These are phyloP conservation scores for Otus sunia DNA, from an alignment of 2,113 vertebrate species.

Conservation along the genomic window DNA sequence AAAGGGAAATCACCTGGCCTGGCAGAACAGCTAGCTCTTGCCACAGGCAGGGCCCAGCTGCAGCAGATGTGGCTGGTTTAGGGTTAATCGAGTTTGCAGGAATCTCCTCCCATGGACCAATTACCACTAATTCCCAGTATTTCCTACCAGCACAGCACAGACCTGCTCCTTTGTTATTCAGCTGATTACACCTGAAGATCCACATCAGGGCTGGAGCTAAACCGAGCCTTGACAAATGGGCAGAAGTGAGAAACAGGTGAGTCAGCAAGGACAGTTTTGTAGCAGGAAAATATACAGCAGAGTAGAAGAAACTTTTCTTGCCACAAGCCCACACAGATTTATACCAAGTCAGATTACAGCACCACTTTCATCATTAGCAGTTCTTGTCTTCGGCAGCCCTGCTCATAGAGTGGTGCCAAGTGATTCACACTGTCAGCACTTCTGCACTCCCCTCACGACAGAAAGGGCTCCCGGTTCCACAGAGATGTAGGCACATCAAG, in stretches of 20 bases:
- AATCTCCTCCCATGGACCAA: background rate
- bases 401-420: background rate
- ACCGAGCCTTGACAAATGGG: background rate
- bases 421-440: background rate
- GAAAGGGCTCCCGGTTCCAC: background rate
- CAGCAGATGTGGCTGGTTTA: background rate
- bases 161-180: background rate
- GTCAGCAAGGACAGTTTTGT: background rate
- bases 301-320: background rate
- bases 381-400: background rate
- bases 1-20: background rate
- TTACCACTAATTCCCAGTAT: background rate
- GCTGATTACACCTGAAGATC: background rate
- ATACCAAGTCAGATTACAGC: background rate
- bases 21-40: background rate
- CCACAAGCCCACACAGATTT: background rate
- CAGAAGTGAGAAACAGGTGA: background rate
- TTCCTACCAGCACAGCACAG: background rate
- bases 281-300: background rate
- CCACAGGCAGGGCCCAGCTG: background rate
- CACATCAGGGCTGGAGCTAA: background rate
- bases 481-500: background rate
- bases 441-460: background rate
- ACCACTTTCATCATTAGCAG: background rate
- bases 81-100: background rate